Base-by-base conservation (phyloP, 2,888 invertebrate species). In the Linnaemya vulpina region DNA sequence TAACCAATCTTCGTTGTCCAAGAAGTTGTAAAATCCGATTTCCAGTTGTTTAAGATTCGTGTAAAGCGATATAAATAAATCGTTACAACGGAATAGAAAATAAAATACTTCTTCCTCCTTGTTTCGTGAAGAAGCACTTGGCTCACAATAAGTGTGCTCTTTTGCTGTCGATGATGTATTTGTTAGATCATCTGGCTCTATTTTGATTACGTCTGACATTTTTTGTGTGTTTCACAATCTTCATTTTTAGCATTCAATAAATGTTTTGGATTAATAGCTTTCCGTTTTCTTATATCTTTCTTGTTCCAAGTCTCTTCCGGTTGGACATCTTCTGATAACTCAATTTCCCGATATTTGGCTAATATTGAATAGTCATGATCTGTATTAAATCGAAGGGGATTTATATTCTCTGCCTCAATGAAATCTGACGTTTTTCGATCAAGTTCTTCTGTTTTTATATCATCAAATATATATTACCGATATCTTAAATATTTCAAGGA, bases 281-380 rank as follows among this genome's bases (percentile, higher is more conserved):
- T 67, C 17, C 25, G 65, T 30, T 58, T 76, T 20, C 7, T 43
- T 9, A 13, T 13, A 40, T 67, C 22, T 62, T 46, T 67, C 40
- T 76, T 55, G 9, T 25, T 38, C 76, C 76, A 76, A 20, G 8
- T 4, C 13, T 76, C 76, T 67, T 76, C 76, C 0, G 15, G 20
- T 8, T n/a, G 10, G n/a, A 35, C 7, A 17, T 60, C n/a, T n/a
- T n/a, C 11, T 7, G 8, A 3, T 22, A 10, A 10, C 40, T 13
- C 13, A n/a, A 17, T 46, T 58, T 38, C 11, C 17, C 17, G 53
- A 17, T 53, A 22, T 22, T 53, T 53, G 2, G 43, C 5, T 40
- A 40, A 22, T 20, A 20, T 1, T 5, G n/a, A 60, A 30, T 60
- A 73, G n/a, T 10, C 5, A 58, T 71, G 58, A 15, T 71, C 71